Evolutionary conservation across 2,888 invertebrate species (phyloP), one percentile per base, ranked within the genome.

Genomic region (Apotomis turbidana): DNA sequence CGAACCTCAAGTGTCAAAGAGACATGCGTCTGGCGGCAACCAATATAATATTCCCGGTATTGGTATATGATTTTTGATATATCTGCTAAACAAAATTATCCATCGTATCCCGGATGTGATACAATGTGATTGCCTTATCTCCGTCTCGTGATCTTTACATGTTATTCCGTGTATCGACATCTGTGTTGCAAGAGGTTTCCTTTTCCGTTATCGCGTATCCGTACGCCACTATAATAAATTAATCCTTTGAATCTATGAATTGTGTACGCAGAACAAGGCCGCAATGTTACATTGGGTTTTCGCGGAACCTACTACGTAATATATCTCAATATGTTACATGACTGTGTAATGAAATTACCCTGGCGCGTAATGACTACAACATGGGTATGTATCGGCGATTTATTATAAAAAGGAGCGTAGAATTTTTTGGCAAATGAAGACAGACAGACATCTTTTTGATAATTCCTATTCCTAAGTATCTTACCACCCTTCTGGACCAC

Each of bases 101-200:
- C 80, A 83, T 78, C 80, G 80, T 83, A 81, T 82, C 77, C 80
- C 82, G 84, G 83, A 87, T 85, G 83, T 84, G 83, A 83, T 86
- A 86, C 86, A 86, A 86, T 85, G 80, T 88, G 86, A 89, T 89
- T 87, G 86, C 81, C 85, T 86, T 85, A 85, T 87, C 82, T 80
- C 82, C 81, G 77, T 85, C 82, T 85, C 83, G 83, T 81, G 83
- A 79, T 86, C 84, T 86, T 85, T 85, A 86, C 87, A 85, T 84
- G 83, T 83, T 87, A 86, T 89, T 87, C 87, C 84, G 52, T 72
- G 79, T 83, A 82, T 85, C 85, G 81, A 83, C 83, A 85, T 83
- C 83, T 84, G 81, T 80, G 82, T 83, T 66, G 66, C 67, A 70
- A 71, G 79, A 79, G 77, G 81, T 79, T 82, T 81, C 76, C 79